Conservation (phyloP, 2,888 invertebrate species). For the Griposia aprilina region DNA sequence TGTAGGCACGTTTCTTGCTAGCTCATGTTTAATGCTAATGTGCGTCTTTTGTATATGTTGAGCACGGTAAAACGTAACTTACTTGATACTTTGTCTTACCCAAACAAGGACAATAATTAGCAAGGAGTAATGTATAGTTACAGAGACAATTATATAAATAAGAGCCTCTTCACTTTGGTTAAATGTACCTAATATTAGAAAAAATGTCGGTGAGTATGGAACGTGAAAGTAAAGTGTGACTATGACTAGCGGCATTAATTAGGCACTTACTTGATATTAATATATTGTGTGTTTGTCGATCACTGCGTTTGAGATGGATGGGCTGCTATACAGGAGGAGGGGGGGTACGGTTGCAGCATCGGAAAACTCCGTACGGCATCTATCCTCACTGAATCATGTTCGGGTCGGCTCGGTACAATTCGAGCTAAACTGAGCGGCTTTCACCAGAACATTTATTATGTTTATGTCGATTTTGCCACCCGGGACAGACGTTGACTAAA, state of each 20-base stretch:
- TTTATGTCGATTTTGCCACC: no score
- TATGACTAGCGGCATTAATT: background rate
- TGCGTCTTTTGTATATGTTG: background rate
- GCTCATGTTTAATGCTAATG: no score
- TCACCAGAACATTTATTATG: no score
- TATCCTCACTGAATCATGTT: no score
- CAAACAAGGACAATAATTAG: conserved; percentile 3
- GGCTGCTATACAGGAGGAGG: no score
- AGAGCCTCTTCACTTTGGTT: background rate
- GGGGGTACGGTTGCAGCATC: no score
- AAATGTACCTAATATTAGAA: conserved; percentile 4
- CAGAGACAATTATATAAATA: background rate
- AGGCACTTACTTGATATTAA: background rate
- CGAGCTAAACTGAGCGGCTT: no score
- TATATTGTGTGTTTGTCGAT: background rate
- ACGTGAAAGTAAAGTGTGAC: background rate
- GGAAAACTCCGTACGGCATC: no score
- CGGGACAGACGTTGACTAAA: no score
- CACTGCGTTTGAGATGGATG: background rate
- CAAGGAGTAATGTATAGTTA: background rate
- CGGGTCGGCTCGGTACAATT: no score
- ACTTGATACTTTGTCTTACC: background rate
- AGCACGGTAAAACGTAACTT: background rate
- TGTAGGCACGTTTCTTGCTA: background rate
- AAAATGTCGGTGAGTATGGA: background rate